These are phyloP conservation scores for Nudaria mundana DNA, from an alignment of 2,888 invertebrate genomes.

Conservation along the genomic window DNA sequence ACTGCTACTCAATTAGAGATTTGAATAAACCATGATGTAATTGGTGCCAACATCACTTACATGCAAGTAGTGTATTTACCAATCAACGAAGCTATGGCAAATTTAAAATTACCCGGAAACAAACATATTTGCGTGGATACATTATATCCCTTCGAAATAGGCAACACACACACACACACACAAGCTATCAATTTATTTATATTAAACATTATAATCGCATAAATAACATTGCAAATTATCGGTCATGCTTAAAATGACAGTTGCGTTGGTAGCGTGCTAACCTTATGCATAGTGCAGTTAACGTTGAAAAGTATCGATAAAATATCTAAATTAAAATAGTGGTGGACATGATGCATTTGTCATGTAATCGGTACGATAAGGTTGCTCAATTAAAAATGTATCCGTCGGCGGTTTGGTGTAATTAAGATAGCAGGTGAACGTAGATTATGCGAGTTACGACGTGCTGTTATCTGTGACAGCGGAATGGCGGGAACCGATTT, in stretches of 20 bases:
- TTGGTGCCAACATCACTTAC: too few relatives aligned
- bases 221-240: slow-evolving; percentile 24
- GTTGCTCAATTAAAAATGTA: slow-evolving; percentile 58
- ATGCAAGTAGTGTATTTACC: too few relatives aligned
- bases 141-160: too few relatives aligned
- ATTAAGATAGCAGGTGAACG: slow-evolving; percentile 60
- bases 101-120: too few relatives aligned
- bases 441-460: slow-evolving; percentile 46
- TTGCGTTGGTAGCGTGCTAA: slow-evolving; percentile 31
- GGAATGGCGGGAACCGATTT: slow-evolving; percentile 55
- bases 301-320: slow-evolving; percentile 23
- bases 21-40: too few relatives aligned
- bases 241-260: slow-evolving; percentile 25
- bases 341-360: slow-evolving; percentile 43
- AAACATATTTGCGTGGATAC: too few relatives aligned
- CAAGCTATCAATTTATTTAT: background rate
- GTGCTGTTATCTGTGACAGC: slow-evolving; percentile 51
- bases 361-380: slow-evolving; percentile 47
- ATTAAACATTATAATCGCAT: slow-evolving; percentile 1
- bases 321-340: slow-evolving; percentile 34
- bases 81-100: too few relatives aligned
- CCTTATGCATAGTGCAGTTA: slow-evolving; percentile 23
- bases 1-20: too few relatives aligned
- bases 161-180: too few relatives aligned
- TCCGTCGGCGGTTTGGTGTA: slow-evolving; percentile 45